Evolutionary conservation across 2,888 invertebrate species (phyloP).

Genomic region (Drosophila paracracens): DNA sequence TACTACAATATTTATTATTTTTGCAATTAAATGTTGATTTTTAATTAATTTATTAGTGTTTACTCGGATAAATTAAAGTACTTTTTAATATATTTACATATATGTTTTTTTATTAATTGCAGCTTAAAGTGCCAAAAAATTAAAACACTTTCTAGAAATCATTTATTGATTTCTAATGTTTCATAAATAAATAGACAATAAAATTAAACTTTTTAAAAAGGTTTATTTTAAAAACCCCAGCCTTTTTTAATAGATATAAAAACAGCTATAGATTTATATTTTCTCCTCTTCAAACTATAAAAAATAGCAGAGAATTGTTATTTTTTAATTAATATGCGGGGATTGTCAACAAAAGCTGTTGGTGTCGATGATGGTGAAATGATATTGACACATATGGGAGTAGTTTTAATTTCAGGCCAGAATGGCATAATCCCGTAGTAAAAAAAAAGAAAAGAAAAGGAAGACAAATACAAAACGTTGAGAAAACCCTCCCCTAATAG

Average conservation of each 20-base stretch:
- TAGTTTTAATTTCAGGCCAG: conserved; percentile 24
- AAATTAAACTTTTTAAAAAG: not conserved
- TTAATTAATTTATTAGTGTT: not conserved
- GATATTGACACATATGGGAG: conserved; percentile 4
- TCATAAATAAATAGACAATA: not conserved
- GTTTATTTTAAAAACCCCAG: not conserved
- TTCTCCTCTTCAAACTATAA: not conserved
- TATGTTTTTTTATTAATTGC: not conserved
- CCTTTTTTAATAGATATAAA: not conserved
- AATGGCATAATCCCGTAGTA: conserved; percentile 16
- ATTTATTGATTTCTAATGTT: not conserved
- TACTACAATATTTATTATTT: not conserved
- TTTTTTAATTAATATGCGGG: not conserved
- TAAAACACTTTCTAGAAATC: not conserved
- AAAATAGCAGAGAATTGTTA: not conserved
- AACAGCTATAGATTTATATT: not conserved
- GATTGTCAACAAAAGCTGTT: conserved; percentile 2
- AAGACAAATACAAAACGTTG: conserved; percentile 27
- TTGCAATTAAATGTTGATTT: not conserved
- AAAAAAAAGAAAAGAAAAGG: conserved; percentile 11
- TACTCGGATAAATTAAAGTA: not conserved
- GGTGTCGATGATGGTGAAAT: not conserved
- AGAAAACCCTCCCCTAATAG: conserved; percentile 39
- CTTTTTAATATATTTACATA: not conserved
- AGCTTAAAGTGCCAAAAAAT: not conserved